Evolutionary conservation across 2,797 vertebrate species (phyloP).

Genomic region (Chelmon rostratus): DNA sequence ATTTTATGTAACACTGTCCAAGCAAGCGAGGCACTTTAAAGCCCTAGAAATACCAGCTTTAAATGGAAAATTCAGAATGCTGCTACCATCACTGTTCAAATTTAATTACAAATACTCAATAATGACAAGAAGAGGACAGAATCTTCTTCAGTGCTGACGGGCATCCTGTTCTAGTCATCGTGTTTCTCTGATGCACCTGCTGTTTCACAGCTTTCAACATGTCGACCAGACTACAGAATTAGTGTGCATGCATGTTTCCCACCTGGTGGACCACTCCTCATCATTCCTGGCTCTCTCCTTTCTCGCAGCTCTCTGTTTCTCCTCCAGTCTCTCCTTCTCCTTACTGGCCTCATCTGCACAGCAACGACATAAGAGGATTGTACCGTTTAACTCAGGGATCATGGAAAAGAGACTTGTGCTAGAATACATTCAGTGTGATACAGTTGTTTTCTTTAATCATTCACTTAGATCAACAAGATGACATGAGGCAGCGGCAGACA

Average conservation of each 20-base stretch:
- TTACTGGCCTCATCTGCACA: slow-evolving; percentile 91
- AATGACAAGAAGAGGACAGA: too few species aligned
- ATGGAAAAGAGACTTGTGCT: not conserved
- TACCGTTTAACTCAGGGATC: not conserved
- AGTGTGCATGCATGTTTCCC: slow-evolving; percentile 35
- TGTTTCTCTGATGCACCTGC: not conserved
- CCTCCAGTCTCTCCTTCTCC: slow-evolving; percentile 95
- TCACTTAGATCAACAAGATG: not conserved
- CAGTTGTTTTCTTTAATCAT: not conserved
- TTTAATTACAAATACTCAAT: too few species aligned
- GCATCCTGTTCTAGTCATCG: too few species aligned
- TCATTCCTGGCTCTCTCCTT: slow-evolving; percentile 90
- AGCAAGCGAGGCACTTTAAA: too few species aligned
- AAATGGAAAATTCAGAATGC: too few species aligned
- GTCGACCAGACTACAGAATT: not conserved
- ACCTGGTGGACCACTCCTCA: slow-evolving; percentile 94
- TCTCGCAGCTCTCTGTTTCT: slow-evolving; percentile 94
- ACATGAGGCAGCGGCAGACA: not conserved
- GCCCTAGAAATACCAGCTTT: too few species aligned
- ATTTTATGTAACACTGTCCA: too few species aligned
- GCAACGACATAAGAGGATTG: not conserved
- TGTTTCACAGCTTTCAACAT: not conserved
- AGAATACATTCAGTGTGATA: not conserved
- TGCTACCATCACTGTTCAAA: too few species aligned
- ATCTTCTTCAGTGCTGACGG: too few species aligned